Base-by-base conservation (phyloP, 2,888 invertebrate genomes). In the Eupithecia subumbrata region DNA sequence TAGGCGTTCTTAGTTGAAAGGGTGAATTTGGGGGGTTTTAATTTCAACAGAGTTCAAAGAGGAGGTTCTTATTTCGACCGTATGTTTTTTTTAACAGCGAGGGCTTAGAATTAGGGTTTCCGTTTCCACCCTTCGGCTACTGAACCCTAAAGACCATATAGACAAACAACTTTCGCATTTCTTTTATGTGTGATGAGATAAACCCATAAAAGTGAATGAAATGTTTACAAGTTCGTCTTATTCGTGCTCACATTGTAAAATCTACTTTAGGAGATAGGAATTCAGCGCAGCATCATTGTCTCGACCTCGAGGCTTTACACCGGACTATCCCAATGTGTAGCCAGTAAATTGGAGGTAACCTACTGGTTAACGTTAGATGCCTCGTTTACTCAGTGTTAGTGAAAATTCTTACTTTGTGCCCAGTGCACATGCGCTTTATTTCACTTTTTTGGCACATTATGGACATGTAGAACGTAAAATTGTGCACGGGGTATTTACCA, bases 301-400 rank as follows among this genome's bases (percentile, higher is more conserved):
- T 34, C 3, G 34, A 2, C 34, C 34, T 18, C 34, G 30, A 64
- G 69, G 34, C 69, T 56, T 69, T 52, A 69, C 69, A 12, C 52
- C 14, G 22, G 69, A 37, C 52, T 70, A 70, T 70, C 56, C 56
- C 69, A 70, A 52, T n/a, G 69, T 70, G 56, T 70, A n/a, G 52
- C 56, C 56, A 70, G 69, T 70, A 52, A 70, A 52, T 70, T 70
- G 69, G n/a, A 64, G 34, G 64, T 64, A 30, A 30, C 63, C 63
- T 30, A 64, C 64, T 64, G 64, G 34, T 34, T 64, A 64, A 14
- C 64, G 64, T 34, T 18, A 8, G 22, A 64, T 64, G 64, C 64
- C 18, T 30, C 64, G 30, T 64, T 64, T 64, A 43, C 25, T 60
- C 25, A 22, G 60, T 60, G 25, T 60, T 25, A 60, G 25, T 60